Conservation (phyloP, 1,140 invertebrate species). For the Drosophila subpulchrella region DNA sequence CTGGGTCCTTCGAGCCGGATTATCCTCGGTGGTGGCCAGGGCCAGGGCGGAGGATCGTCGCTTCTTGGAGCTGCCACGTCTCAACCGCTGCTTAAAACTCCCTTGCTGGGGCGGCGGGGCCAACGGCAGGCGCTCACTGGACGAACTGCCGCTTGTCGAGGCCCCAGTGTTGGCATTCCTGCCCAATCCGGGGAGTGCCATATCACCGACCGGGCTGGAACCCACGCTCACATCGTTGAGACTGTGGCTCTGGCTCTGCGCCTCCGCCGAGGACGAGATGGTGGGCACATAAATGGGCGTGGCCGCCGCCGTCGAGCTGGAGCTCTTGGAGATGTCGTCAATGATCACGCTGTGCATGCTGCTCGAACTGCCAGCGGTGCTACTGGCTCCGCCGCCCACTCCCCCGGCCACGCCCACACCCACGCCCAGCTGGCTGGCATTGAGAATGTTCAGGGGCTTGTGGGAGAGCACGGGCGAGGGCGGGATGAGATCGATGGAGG, state of each 20-base stretch:
- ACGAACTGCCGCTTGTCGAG: constrained; percentile 65
- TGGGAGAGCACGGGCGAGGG: constrained; percentile 78
- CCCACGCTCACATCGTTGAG: constrained; percentile 58
- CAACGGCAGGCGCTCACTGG: constrained; percentile 61
- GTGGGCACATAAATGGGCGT: constrained; percentile 79
- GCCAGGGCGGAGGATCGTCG: constrained; percentile 21
- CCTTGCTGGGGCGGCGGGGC: constrained; percentile 39
- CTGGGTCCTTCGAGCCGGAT: constrained; percentile 6
- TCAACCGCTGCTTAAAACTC: constrained; percentile 79
- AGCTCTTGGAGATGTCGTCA: constrained; percentile 79
- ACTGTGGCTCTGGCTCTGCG: constrained; percentile 41
- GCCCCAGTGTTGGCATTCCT: constrained; percentile 12
- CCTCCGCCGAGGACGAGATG: constrained; percentile 68
- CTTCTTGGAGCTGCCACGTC: constrained; percentile 78
- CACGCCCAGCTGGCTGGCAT: constrained; percentile 73
- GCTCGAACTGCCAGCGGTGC: constrained; percentile 29
- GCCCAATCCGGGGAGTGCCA: neutral
- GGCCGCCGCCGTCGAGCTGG: constrained; percentile 57
- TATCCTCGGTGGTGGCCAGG: constrained; percentile 24
- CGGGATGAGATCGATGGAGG: constrained; percentile 82
- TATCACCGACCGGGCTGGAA: neutral
- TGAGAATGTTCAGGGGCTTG: constrained; percentile 79
- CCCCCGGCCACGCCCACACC: constrained; percentile 32
- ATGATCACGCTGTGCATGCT: constrained; percentile 78
- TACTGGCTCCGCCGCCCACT: constrained; percentile 8